Base-by-base conservation (phyloP, 2,888 invertebrate genomes). In the Leptarthrus brevirostris region DNA sequence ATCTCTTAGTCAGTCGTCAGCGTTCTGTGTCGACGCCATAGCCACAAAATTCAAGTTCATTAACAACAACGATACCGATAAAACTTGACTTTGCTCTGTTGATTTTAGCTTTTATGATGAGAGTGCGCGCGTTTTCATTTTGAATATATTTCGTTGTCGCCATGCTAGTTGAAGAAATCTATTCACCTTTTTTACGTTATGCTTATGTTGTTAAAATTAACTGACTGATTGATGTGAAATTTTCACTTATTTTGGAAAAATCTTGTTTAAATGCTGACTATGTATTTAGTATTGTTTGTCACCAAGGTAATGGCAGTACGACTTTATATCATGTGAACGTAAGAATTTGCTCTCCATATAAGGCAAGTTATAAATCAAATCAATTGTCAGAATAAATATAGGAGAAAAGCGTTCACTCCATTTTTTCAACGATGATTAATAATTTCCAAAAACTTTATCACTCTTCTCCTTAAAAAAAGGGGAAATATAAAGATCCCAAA, bases 1-100 rank as follows among this genome's bases (percentile, higher is more conserved):
- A 18, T 56, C 18, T 56, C 34, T 22, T 14, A 12, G 8, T 26
- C 8, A 14, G 6, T 14, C n/a, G 10, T 40, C 40, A 12, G n/a
- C 40, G 2, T 40, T 40, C 40, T 40, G 40, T 40, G 3, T 40
- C 40, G 40, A 40, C 12, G 2, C n/a, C 40, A 40, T 40, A 40
- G 58, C 6, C 36, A 58, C 16, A 58, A 40, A 58, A 36, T 58
- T 58, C 58, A 58, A 58, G 58, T 58, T 58, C 58, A 58, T 58
- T 36, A 58, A 58, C 58, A 58, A 58, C 58, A 36, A 58, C 36
- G 34, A 36, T 36, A 30, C 36, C 36, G 58, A 58, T 58, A 58
- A 26, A 20, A 22, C 8, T 56, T 56, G 36, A 36, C 34, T 58
- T 58, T 34, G 36, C 36, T 16, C 58, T 58, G 36, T 34, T 34